Base-by-base conservation (phyloP, 2,113 vertebrate species). In the Quiscalus mexicanus region DNA sequence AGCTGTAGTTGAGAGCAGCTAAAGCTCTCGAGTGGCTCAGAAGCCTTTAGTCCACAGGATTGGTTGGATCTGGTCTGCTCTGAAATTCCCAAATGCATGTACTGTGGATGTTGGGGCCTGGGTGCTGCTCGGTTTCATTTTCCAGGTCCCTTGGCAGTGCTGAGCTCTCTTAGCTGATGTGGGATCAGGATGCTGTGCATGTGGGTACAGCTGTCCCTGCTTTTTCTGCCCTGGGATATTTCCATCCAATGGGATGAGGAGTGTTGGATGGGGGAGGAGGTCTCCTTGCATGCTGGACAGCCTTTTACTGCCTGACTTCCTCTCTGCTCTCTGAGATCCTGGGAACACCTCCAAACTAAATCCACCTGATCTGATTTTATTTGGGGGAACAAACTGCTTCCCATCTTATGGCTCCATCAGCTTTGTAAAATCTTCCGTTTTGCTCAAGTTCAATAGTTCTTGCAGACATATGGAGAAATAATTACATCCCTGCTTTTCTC, bases 191-290 rank as follows among this genome's bases (percentile, higher is more conserved):
- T 33, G 45, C 23, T 35, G 27, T 33, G 23, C 0, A 0, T 0
- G 3, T 5, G 12, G 0, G 2, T 89, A 6, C 0, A 0, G 5
- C 22, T 79, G 27, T 52, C 28, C 49, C 41, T 89, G 45, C 24
- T 44, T n/a, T 87, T 31, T 23, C 27, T 63, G 42, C 4, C 3
- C n/a, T 47, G 45, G 44, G n/a, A 1, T 33, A 4, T 67, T 84
- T 78, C 52, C 33, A 6, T 50, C 31, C 30, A 5, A 0, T 2
- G 1, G 9, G 10, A 23, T 42, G 2, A 10, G 14, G 20, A 33
- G 33, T 35, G n/a, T 45, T 0, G 0, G 44, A 31, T 52, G 24
- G 52, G 25, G 42, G 19, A 74, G 47, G 35, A 58, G 3, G 3
- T 68, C 11, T 85, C 44, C 30, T 75, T 60, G 41, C 6, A 6